These are phyloP conservation scores for Ceuthmochares aereus DNA, from an alignment of 2,113 vertebrate genomes.

Conservation along the genomic window DNA sequence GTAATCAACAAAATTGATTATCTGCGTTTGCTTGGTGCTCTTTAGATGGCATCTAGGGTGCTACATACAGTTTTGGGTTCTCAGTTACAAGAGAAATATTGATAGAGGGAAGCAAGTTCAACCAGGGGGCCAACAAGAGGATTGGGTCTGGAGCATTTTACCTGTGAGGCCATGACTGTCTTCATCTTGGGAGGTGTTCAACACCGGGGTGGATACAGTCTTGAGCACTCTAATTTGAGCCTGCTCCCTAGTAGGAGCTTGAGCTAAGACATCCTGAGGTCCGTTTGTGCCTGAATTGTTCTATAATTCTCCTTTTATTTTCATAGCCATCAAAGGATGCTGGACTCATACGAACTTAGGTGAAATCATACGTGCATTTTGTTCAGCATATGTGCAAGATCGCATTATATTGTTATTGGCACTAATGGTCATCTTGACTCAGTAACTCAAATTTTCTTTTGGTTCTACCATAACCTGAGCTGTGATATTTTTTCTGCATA, in stretches of 20 bases:
- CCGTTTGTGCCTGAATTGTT: neutral
- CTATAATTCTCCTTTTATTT: neutral
- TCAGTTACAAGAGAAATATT: neutral
- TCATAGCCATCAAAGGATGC: neutral
- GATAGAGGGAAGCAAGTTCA: neutral
- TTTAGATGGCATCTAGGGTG: neutral
- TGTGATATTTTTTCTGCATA: neutral
- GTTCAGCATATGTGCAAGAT: neutral
- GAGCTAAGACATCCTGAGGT: neutral
- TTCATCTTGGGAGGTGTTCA: neutral
- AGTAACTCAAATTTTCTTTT: neutral
- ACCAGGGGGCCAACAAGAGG: neutral
- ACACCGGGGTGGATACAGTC: neutral
- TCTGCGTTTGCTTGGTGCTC: neutral
- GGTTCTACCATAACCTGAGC: neutral
- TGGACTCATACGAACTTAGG: neutral
- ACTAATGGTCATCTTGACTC: neutral
- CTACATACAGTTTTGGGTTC: neutral
- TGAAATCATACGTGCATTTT: neutral
- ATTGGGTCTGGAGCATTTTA: neutral
- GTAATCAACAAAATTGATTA: neutral
- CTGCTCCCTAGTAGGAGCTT: neutral
- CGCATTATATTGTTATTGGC: accelerated
- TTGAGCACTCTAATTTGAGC: neutral
- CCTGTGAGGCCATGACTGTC: neutral